A percentile compares a stretch with the other conserved stretches of the same genome.
Conservation (phyloP, 2,797 vertebrate species). For the Peromyscus attwateri region DNA sequence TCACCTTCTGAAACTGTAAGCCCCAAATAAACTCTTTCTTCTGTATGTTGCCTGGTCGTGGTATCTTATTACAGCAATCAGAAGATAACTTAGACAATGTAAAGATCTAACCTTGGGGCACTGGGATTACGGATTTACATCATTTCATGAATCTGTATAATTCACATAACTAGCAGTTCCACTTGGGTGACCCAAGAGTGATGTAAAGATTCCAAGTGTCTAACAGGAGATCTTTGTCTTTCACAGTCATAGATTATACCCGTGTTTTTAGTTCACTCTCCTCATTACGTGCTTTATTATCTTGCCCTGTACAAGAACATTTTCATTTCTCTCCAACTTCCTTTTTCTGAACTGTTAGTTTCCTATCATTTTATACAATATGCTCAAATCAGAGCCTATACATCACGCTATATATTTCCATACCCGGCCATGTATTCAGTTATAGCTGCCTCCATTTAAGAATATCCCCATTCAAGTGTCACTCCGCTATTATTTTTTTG, state of each 20-base stretch:
- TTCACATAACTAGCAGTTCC: background rate
- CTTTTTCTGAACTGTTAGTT: slow-evolving; percentile 27
- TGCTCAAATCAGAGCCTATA: slow-evolving; percentile 44
- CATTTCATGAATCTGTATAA: slow-evolving; percentile 31
- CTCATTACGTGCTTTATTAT: slow-evolving; percentile 39
- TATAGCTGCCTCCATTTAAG: slow-evolving; percentile 70
- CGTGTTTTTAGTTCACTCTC: slow-evolving; percentile 26
- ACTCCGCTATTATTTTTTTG: slow-evolving; percentile 61
- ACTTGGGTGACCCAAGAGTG: background rate
- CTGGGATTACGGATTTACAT: background rate
- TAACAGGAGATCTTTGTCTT: slow-evolving; percentile 50
- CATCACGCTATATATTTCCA: slow-evolving; percentile 60
- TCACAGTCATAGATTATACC: background rate
- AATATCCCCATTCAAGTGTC: slow-evolving; percentile 69
- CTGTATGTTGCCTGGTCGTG: background rate
- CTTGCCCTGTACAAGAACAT: slow-evolving; percentile 30
- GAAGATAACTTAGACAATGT: background rate
- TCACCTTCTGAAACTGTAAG: background rate
- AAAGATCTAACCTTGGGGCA: background rate
- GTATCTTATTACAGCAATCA: background rate
- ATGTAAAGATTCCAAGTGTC: background rate
- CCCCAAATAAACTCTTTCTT: background rate
- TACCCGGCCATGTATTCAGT: slow-evolving; percentile 46
- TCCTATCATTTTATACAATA: slow-evolving; percentile 27
- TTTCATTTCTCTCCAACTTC: slow-evolving; percentile 50